Percentiles rank a stretch among this genome's conserved stretches.
Evolutionary conservation across 2,888 invertebrate species (phyloP).

Genomic region (Amblyteles armatorius): DNA sequence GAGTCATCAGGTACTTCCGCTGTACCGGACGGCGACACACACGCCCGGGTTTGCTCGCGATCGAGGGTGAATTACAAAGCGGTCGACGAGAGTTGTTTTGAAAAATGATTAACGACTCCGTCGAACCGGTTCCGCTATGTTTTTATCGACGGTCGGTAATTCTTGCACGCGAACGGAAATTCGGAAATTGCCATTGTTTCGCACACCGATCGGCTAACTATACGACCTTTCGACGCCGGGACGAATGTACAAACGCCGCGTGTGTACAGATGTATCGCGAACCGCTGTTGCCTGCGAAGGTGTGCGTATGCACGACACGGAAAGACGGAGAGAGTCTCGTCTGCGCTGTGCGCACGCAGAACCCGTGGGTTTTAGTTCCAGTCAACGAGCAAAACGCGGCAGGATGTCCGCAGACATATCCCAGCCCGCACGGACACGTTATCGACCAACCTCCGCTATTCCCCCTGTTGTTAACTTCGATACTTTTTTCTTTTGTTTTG

Average conservation of each 20-base stretch:
- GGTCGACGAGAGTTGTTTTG: background rate
- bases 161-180: background rate
- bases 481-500: background rate
- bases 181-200: background rate
- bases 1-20: constrained; percentile 11
- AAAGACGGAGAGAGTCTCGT: constrained; percentile 6
- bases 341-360: background rate
- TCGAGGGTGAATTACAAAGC: constrained; percentile 5
- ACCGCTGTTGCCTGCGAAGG: constrained; percentile 1
- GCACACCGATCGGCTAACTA: background rate
- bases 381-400: constrained; percentile 56
- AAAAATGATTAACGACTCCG: background rate
- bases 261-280: background rate
- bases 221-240: background rate
- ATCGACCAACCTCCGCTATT: constrained; percentile 47
- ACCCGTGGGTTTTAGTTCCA: constrained; percentile 53
- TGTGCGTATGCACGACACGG: background rate
- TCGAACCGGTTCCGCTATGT: background rate
- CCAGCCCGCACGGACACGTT: constrained; percentile 36
- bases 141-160: background rate
- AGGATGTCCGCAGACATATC: constrained; percentile 57
- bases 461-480: constrained; percentile 1
- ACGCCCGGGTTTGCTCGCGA: background rate
- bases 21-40: background rate
- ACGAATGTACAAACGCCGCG: background rate